Conservation (phyloP, 1,140 invertebrate species). For the Pomacea maculata region DNA sequence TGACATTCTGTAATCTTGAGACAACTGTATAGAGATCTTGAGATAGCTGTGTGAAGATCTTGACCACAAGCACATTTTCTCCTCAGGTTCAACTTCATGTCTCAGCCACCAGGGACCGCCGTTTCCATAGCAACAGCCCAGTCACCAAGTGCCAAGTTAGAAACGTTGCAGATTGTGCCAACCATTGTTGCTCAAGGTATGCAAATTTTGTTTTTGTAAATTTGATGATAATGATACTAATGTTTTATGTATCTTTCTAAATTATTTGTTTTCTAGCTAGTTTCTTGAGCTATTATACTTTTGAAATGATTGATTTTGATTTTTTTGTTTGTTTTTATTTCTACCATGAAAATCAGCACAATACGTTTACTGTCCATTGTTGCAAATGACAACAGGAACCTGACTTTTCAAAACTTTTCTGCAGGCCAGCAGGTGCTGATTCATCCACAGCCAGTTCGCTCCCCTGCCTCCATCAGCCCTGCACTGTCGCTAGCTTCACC, state of each 20-base stretch:
- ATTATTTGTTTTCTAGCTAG: neutral
- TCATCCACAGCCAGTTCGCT: slow-evolving; percentile 45
- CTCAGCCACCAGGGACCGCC: slow-evolving; percentile 29
- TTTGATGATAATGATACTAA: neutral
- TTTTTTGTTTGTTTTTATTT: neutral
- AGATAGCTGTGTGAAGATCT: no score
- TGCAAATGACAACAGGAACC: no score
- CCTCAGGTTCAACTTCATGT: slow-evolving; percentile 41
- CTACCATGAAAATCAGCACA: no score
- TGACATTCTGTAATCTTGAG: no score
- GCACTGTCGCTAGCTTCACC: slow-evolving; percentile 19
- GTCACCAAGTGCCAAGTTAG: slow-evolving; percentile 33
- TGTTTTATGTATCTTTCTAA: no score
- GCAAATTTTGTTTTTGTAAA: neutral
- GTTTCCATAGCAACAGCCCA: slow-evolving; percentile 32
- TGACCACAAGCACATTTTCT: neutral
- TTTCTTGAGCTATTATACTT: neutral
- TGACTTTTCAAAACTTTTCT: neutral
- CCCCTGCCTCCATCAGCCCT: slow-evolving; percentile 39
- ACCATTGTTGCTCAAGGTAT: slow-evolving; percentile 44
- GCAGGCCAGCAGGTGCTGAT: slow-evolving; percentile 54
- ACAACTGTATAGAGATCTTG: no score
- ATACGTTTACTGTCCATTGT: no score
- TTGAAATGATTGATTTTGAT: neutral
- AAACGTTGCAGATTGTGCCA: slow-evolving; percentile 28